phyloP scores from a whole-genome alignment of 2,797 vertebrate species.

The Phoebastria nigripes region DNA sequence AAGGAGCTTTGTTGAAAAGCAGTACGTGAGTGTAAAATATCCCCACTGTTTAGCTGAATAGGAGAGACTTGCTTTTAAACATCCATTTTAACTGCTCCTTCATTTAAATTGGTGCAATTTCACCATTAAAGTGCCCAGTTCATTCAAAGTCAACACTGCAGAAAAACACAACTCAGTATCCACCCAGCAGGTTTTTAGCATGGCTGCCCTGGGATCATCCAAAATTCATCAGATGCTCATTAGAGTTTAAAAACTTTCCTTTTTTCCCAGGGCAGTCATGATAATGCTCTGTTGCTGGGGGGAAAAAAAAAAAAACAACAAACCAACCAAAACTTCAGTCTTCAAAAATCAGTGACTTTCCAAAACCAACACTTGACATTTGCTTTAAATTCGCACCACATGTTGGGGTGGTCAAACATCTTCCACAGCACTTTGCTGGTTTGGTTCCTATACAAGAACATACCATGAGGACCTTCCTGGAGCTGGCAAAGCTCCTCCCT shows the following conservation, averaged over 20 bases:
- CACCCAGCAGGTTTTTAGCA: background rate
- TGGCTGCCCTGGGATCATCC: background rate
- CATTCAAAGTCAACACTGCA: background rate
- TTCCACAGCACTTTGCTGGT: background rate
- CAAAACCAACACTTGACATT: background rate
- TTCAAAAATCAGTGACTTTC: background rate
- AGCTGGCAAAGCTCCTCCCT: background rate
- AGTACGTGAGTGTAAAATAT: background rate
- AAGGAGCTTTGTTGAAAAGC: background rate
- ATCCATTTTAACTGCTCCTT: background rate
- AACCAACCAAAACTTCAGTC: background rate
- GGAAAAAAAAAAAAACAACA: fast-evolving
- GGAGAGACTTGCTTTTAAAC: background rate
- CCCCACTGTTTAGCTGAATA: background rate
- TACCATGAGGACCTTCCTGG: background rate
- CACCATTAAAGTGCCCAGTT: background rate
- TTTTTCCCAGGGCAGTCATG: background rate
- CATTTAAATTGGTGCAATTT: background rate
- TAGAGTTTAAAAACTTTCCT: background rate
- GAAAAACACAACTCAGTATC: background rate
- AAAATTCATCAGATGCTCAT: background rate
- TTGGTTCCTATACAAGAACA: background rate
- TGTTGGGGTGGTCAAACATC: background rate
- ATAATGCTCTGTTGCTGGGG: background rate
- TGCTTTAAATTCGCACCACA: background rate